Percentiles rank a stretch among this genome's conserved stretches.
Conservation (phyloP, 2,113 vertebrate species). For the Chaetodon trifascialis region DNA sequence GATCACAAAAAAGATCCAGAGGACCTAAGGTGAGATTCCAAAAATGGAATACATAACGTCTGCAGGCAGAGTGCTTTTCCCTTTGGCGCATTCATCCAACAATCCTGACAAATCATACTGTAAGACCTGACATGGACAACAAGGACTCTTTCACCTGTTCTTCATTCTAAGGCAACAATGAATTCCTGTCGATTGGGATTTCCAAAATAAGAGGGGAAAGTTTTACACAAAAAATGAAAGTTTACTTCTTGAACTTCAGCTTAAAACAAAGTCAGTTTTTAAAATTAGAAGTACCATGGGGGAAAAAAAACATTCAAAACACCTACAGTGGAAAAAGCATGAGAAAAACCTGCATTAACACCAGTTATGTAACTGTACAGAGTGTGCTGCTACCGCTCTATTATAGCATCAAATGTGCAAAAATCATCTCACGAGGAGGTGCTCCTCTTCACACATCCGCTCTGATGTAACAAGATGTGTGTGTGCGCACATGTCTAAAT, state of each 20-base stretch:
- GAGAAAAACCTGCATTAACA: slow-evolving; percentile 45
- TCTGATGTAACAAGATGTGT: slow-evolving; percentile 50
- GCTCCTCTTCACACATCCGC: slow-evolving; percentile 67
- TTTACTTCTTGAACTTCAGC: background rate
- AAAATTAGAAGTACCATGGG: slow-evolving; percentile 1
- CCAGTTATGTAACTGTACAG: slow-evolving; percentile 62
- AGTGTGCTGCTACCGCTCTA: slow-evolving; percentile 43
- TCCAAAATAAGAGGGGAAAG: background rate
- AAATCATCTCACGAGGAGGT: slow-evolving; percentile 50
- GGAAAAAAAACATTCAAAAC: background rate
- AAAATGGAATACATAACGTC: slow-evolving; percentile 3
- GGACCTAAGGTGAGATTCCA: background rate
- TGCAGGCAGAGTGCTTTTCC: background rate
- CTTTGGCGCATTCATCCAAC: background rate
- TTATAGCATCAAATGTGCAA: slow-evolving; percentile 68
- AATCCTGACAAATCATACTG: background rate
- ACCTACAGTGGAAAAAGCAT: slow-evolving; percentile 7
- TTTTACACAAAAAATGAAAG: background rate
- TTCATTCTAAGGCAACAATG: background rate
- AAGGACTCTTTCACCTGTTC: background rate
- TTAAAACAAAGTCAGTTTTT: background rate
- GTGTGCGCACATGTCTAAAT: background rate
- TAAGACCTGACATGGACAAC: background rate
- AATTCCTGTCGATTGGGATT: background rate
- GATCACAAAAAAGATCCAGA: background rate